phyloP scores from a whole-genome alignment of 2,888 invertebrate species.

The Cerastoderma edule region DNA sequence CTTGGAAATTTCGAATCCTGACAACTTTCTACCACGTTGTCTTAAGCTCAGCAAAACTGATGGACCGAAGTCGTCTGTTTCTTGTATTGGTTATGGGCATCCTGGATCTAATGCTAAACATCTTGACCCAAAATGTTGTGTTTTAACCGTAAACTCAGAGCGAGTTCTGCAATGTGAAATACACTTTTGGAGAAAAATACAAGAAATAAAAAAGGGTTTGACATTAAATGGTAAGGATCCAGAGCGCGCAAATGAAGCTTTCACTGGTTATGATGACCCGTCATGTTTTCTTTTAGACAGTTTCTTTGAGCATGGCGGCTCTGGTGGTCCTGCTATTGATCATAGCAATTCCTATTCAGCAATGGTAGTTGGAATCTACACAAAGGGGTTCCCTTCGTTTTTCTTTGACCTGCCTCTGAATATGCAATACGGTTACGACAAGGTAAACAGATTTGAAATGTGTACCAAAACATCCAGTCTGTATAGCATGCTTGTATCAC shows the following conservation, averaged over 20 bases:
- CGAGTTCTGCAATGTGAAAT: not conserved
- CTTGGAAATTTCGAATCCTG: not conserved
- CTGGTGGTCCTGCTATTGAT: conserved; percentile 16
- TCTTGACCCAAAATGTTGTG: conserved; percentile 11
- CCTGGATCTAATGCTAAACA: conserved; percentile 2
- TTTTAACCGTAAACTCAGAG: not conserved
- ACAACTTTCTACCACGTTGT: not conserved
- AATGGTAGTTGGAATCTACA: conserved; percentile 7
- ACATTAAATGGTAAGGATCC: not conserved
- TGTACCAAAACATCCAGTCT: conserved; percentile 2
- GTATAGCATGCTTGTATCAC: not conserved
- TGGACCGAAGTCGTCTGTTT: not conserved
- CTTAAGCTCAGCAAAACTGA: not conserved
- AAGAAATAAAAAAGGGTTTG: not conserved
- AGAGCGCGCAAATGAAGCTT: not conserved
- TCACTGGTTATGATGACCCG: conserved; percentile 7
- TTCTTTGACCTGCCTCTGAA: conserved; percentile 1
- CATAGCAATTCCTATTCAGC: not conserved
- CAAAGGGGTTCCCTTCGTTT: not conserved
- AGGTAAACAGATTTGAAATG: conserved; percentile 5
- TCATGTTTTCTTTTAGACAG: not conserved
- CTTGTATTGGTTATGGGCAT: not conserved
- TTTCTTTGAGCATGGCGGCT: conserved; percentile 13
- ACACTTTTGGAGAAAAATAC: not conserved
- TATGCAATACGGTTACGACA: not conserved